These are phyloP conservation scores for Trachymyrmex cornetzi DNA, from an alignment of 1,140 invertebrate species.

Conservation along the genomic window DNA sequence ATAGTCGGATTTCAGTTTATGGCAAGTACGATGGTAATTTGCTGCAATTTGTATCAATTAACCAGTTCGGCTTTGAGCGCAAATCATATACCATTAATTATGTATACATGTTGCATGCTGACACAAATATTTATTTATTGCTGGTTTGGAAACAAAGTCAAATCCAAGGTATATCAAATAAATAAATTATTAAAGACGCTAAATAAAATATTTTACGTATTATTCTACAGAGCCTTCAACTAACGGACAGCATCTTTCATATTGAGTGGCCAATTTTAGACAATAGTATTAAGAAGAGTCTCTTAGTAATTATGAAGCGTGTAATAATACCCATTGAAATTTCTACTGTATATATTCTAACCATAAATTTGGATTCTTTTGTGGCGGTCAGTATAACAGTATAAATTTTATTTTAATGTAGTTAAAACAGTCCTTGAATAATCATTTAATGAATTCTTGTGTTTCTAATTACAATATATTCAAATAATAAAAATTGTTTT, in stretches of 20 bases:
- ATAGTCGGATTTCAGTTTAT: conserved; percentile 67
- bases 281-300: not conserved
- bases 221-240: conserved; percentile 32
- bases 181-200: not conserved
- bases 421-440: too few species aligned
- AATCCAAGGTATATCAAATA: conserved; percentile 39
- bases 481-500: too few species aligned
- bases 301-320: conserved; percentile 58
- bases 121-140: conserved; percentile 86
- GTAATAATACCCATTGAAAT: conserved; percentile 52
- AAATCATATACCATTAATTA: conserved; percentile 54
- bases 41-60: conserved; percentile 58
- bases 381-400: conserved; percentile 42
- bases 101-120: conserved; percentile 60
- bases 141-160: conserved; percentile 88
- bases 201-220: conserved; percentile 5
- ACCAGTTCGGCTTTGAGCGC: conserved; percentile 82
- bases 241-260: conserved; percentile 24
- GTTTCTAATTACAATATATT: too few species aligned
- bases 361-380: conserved; percentile 52
- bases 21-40: conserved; percentile 40
- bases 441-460: too few species aligned
- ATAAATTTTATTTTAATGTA: too few species aligned
- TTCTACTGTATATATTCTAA: conserved; percentile 14
- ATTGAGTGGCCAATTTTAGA: conserved; percentile 32